Conservation (phyloP, 1,140 invertebrate genomes). For the Scaptomyza graminum region DNA sequence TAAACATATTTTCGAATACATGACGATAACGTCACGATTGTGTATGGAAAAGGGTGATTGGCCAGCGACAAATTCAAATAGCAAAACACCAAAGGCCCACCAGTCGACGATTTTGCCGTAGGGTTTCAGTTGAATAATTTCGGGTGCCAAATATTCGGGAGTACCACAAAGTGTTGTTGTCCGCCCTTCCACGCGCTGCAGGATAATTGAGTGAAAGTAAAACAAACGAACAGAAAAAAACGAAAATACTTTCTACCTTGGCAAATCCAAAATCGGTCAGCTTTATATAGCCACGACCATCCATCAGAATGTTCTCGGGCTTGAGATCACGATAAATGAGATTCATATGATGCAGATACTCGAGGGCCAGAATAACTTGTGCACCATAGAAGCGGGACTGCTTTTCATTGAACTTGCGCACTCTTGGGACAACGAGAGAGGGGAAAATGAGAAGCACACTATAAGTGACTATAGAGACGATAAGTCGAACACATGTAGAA, state of each 20-base stretch:
- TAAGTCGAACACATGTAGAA: neutral
- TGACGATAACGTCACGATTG: slow-evolving; percentile 90
- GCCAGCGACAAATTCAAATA: slow-evolving; percentile 93
- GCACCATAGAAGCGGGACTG: slow-evolving; percentile 95
- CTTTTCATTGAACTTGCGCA: slow-evolving; percentile 91
- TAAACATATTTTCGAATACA: slow-evolving; percentile 94
- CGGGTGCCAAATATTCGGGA: slow-evolving; percentile 97
- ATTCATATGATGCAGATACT: slow-evolving; percentile 96
- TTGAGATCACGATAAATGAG: slow-evolving; percentile 97
- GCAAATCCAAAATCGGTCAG: slow-evolving; percentile 97
- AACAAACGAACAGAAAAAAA: neutral
- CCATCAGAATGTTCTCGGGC: slow-evolving; percentile 97
- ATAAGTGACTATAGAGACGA: neutral
- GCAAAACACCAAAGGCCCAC: slow-evolving; percentile 97
- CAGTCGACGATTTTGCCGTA: slow-evolving; percentile 98
- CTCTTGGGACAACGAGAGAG: slow-evolving; percentile 48
- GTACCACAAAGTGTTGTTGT: slow-evolving; percentile 98
- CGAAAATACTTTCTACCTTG: slow-evolving; percentile 89
- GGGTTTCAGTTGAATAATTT: slow-evolving; percentile 96
- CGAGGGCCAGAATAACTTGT: slow-evolving; percentile 96
- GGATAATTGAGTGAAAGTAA: neutral
- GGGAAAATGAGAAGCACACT: neutral
- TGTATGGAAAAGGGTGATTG: slow-evolving; percentile 91
- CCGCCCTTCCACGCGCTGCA: slow-evolving; percentile 86
- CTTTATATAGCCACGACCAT: slow-evolving; percentile 93